Evolutionary conservation across 2,113 vertebrate genomes (phyloP), one percentile per base, ranked within the genome.

Genomic region (Azemiops feae): DNA sequence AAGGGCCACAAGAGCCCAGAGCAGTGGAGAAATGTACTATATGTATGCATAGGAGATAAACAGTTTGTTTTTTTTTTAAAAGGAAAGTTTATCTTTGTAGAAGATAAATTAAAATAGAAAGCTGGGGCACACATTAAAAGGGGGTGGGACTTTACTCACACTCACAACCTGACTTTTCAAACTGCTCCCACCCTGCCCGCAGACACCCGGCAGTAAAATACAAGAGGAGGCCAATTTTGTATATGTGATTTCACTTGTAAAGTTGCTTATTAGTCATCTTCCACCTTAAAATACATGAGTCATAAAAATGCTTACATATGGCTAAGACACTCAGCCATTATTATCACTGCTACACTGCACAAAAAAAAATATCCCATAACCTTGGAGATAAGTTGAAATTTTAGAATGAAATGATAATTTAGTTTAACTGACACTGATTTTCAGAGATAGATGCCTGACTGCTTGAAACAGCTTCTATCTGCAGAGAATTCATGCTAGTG

Each of bases 401-500:
- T 54, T 11, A 45, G 55, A 92, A 88, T 81, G 45, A 47, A 22
- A n/a, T 22, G 2, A 11, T 27, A 57, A 3, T 34, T 45, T 30
- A 5, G 57, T 81, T 43, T 85, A 74, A 69, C 0, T 0, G 81
- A 11, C 39, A 27, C 4, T 45, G 0, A 7, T 90, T n/a, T 64
- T 50, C 8, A 53, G 3, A 89, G 7, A 54, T 27, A 57, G 57
- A 27, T 5, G 87, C n/a, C 8, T 81, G 74, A 81, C 30, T 4
- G 27, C 57, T 47, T 23, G 2, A 81, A 4, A 14, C 3, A 1
- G 18, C 18, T 11, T 81, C 25, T 34, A 16, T 69, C 92, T 23
- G 18, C 20, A 3, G 57, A 85, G 91, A 69, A 39, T 47, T 53
- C 47, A 1, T 20, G 22, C n/a, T 9, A 0, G 43, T 18, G 0